phyloP scores from a whole-genome alignment of 2,888 invertebrate species.

The Drosophila emarginata region DNA sequence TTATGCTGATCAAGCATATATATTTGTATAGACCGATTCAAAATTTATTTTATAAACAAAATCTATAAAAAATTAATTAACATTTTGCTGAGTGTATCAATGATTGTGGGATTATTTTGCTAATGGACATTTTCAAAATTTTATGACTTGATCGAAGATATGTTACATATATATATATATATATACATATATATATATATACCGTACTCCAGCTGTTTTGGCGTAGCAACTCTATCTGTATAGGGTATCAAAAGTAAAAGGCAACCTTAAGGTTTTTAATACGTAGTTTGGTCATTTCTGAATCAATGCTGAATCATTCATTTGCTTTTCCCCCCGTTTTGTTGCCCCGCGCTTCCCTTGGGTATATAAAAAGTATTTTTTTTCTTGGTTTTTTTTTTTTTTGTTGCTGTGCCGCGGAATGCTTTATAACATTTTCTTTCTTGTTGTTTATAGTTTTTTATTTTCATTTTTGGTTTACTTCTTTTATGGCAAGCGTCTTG shows the following conservation, averaged over 20 bases:
- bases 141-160: background rate
- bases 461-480: background rate
- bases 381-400: background rate
- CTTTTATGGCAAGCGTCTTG: slow-evolving; percentile 10
- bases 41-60: background rate
- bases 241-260: background rate
- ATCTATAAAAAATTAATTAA: background rate
- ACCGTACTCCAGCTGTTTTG: no score
- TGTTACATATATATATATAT: no score
- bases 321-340: background rate
- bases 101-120: background rate
- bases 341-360: background rate
- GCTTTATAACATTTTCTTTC: slow-evolving; percentile 14
- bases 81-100: background rate
- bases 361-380: background rate
- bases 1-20: background rate
- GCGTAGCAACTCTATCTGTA: background rate
- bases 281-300: background rate
- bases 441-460: background rate
- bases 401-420: background rate
- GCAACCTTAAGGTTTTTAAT: background rate
- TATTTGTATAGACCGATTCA: no score
- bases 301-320: slow-evolving; percentile 27
- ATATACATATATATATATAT: no score
- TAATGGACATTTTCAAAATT: background rate